Evolutionary conservation across 2,113 vertebrate genomes (phyloP), one percentile per base, ranked within the genome.

Genomic region (Cathartes aura): DNA sequence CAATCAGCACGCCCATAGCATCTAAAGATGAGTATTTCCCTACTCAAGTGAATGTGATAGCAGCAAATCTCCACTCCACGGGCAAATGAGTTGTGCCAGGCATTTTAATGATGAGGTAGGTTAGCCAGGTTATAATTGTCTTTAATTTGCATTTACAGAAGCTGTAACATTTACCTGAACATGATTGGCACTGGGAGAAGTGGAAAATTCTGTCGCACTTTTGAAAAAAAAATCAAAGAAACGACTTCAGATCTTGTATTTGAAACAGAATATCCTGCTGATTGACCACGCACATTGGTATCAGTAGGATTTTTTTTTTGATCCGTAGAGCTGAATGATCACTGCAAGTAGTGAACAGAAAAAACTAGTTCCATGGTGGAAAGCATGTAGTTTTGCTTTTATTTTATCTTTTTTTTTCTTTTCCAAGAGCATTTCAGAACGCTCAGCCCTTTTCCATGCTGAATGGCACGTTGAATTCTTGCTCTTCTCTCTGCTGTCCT

Each of bases 211-310:
- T 90, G 66, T 85, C 0, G 0, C 22, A 79, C 70, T 92, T 96
- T 23, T 82, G 82, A 96, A 75, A 81, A 89, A 89, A 60, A 85
- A 50, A 85, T 94, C 93, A 93, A 97, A 97, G 96, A 81, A 93
- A 84, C 60, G 42, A 75, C 92, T 90, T 97, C 71, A 93, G 90
- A 95, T 95, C 90, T 93, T 3, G 1, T 66, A 84, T 97, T 90
- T 97, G 93, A 97, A 97, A 91, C 81, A 88, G 93, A 91, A 81
- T 88, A 79, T 92, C 96, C 96, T 96, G 89, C 93, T 96, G 95
- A 81, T 62, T 89, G 90, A 93, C 92, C 93, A 90, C 0, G n/a
- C 42, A 53, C 30, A 12, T 53, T 83, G 71, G 56, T 81, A 91
- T 78, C 81, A 56, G 89, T 60, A 76, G 87, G 67, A 72, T 20